A percentile compares a stretch with the other conserved stretches of the same genome.
These are phyloP conservation scores for Meganola albula DNA, from an alignment of 2,888 invertebrate species.

Conservation along the genomic window DNA sequence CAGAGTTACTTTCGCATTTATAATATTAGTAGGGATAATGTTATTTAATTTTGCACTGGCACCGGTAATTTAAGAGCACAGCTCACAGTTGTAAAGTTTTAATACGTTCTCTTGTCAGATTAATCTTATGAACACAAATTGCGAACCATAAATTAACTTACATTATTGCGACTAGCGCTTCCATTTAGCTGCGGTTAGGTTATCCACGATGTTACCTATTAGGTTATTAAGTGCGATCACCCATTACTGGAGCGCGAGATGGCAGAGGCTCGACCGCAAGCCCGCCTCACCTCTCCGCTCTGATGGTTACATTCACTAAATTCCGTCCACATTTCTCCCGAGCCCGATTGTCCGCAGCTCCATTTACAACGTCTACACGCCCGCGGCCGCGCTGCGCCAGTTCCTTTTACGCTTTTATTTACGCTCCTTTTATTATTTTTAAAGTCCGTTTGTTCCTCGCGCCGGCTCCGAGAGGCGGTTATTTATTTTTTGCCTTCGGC, in stretches of 20 bases:
- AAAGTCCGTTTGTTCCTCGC: constrained; percentile 76
- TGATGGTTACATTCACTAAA: constrained; percentile 70
- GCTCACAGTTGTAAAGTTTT: constrained; percentile 18
- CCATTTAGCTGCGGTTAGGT: constrained; percentile 40
- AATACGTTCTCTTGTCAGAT: too few relatives aligned
- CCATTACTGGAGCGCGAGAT: constrained; percentile 46
- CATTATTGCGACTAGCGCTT: constrained; percentile 28
- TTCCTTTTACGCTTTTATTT: constrained; percentile 78
- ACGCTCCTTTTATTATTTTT: constrained; percentile 77
- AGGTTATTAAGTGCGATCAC: constrained; percentile 63
- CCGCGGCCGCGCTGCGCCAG: constrained; percentile 75
- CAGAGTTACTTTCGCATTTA: too few relatives aligned
- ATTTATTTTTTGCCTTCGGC: constrained; percentile 75
- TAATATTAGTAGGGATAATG: too few relatives aligned
- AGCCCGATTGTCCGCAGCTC: constrained; percentile 74
- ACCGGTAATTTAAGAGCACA: too few relatives aligned
- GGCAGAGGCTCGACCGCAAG: constrained; percentile 52
- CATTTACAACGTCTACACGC: constrained; percentile 77
- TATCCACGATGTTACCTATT: constrained; percentile 46
- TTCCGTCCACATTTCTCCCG: constrained; percentile 71
- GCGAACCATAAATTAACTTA: constrained; percentile 24
- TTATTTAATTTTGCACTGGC: too few relatives aligned
- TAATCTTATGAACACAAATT: constrained; percentile 21
- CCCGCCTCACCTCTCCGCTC: constrained; percentile 54
- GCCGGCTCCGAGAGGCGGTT: constrained; percentile 71